These are phyloP conservation scores for Phrynocephalus forsythii DNA, from an alignment of 2,797 vertebrate species.

Conservation along the genomic window DNA sequence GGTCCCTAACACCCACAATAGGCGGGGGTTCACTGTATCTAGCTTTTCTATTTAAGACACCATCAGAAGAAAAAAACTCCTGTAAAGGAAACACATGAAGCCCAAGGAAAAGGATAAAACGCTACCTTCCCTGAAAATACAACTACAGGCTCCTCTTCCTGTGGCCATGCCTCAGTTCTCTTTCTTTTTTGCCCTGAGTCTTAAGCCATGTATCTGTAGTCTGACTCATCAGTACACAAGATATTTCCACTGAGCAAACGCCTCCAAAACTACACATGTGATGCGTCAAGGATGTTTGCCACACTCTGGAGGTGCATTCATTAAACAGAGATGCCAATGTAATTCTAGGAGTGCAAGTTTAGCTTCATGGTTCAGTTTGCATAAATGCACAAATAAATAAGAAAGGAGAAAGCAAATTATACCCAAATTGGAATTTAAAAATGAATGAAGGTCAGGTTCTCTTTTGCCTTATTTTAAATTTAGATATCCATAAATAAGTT, in stretches of 20 bases:
- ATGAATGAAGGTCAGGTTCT: background rate
- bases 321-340: background rate
- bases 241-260: slow-evolving; percentile 7
- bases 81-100: background rate
- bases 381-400: background rate
- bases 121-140: background rate
- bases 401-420: background rate
- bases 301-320: background rate
- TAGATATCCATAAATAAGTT: too few relatives aligned
- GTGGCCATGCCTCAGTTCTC: background rate
- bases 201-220: background rate
- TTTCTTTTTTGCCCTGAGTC: background rate
- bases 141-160: background rate
- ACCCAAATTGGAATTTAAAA: background rate
- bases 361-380: background rate
- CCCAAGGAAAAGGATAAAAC: background rate
- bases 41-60: background rate
- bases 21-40: background rate
- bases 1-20: too few relatives aligned
- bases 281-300: background rate
- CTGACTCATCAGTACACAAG: background rate
- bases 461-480: background rate
- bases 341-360: background rate
- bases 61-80: background rate
- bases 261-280: background rate